Evolutionary conservation across 2,888 invertebrate genomes (phyloP).

Genomic region (Zaprionus lineosus): DNA sequence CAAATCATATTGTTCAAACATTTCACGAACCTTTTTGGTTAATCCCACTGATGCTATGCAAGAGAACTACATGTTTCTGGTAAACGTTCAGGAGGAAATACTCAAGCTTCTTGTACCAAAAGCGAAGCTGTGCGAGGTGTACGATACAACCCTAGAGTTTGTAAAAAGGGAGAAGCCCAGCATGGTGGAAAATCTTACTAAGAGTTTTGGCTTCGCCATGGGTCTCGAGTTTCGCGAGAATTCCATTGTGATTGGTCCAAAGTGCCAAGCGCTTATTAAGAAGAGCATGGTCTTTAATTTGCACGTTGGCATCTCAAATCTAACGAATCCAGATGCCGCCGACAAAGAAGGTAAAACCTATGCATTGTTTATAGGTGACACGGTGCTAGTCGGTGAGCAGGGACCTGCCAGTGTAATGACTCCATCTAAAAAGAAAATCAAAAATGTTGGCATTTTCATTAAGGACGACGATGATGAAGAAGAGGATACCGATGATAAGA

Average conservation of each 20-base stretch:
- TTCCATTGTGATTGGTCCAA: constrained; percentile 94
- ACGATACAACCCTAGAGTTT: constrained; percentile 90
- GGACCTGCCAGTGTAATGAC: constrained; percentile 93
- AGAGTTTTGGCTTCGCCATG: constrained; percentile 98
- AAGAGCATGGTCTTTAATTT: constrained; percentile 99
- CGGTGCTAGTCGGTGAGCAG: constrained; percentile 96
- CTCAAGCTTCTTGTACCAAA: constrained; percentile 92
- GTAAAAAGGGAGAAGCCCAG: constrained; percentile 94
- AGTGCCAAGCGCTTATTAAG: constrained; percentile 89
- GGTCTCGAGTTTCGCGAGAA: constrained; percentile 99
- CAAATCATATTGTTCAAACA: constrained; percentile 98
- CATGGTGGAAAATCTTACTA: constrained; percentile 94
- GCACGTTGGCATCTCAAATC: constrained; percentile 94
- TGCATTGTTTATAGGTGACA: constrained; percentile 98
- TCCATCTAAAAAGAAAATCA: constrained; percentile 96
- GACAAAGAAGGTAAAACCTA: constrained; percentile 95
- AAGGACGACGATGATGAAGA: constrained; percentile 95
- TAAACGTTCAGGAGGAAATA: constrained; percentile 95
- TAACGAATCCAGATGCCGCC: constrained; percentile 91
- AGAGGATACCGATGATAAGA: constrained; percentile 89
- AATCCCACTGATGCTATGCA: constrained; percentile 92
- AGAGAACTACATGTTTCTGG: constrained; percentile 95
- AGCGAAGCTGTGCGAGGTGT: constrained; percentile 92
- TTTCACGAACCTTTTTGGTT: constrained; percentile 97
- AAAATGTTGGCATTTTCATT: constrained; percentile 96